Evolutionary conservation across 2,797 vertebrate genomes (phyloP).

Genomic region (Intellagama lesueurii): DNA sequence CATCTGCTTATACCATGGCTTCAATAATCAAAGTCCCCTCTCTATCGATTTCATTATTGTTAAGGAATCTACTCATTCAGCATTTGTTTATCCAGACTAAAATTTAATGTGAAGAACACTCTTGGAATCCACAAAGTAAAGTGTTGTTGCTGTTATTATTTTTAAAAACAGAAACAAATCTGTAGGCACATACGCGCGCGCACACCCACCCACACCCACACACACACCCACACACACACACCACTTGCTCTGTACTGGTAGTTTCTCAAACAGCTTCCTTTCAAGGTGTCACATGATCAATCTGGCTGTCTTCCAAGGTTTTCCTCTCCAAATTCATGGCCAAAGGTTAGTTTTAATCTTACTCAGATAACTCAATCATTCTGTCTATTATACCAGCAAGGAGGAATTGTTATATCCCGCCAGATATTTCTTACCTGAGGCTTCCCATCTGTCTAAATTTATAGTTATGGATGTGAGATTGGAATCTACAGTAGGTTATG

Average conservation of each 20-base stretch:
- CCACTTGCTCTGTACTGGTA: conserved; percentile 35
- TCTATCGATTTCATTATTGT: conserved; percentile 55
- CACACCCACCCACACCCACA: conserved; percentile 17
- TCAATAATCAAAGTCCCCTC: conserved; percentile 58
- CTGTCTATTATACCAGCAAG: conserved; percentile 60
- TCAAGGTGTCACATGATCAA: conserved; percentile 27
- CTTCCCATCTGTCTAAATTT: conserved; percentile 70
- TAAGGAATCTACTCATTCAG: conserved; percentile 34
- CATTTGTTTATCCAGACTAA: conserved; percentile 17
- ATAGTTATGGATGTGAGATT: conserved; percentile 50
- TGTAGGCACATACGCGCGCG: background rate
- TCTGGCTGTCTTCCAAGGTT: conserved; percentile 34
- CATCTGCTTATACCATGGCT: conserved; percentile 57
- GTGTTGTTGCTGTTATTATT: background rate
- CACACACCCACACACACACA: conserved; percentile 22
- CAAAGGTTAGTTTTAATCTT: conserved; percentile 66
- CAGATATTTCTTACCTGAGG: conserved; percentile 68
- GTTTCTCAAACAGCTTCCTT: conserved; percentile 38
- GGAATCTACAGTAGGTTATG: conserved; percentile 73
- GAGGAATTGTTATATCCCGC: conserved; percentile 50
- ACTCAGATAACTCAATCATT: conserved; percentile 59
- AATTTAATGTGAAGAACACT: conserved; percentile 3
- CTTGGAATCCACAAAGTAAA: conserved; percentile 27
- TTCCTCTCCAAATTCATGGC: conserved; percentile 45
- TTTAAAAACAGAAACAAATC: background rate